Conservation (phyloP, 2,888 invertebrate species). For the Argynnis bischoffii region DNA sequence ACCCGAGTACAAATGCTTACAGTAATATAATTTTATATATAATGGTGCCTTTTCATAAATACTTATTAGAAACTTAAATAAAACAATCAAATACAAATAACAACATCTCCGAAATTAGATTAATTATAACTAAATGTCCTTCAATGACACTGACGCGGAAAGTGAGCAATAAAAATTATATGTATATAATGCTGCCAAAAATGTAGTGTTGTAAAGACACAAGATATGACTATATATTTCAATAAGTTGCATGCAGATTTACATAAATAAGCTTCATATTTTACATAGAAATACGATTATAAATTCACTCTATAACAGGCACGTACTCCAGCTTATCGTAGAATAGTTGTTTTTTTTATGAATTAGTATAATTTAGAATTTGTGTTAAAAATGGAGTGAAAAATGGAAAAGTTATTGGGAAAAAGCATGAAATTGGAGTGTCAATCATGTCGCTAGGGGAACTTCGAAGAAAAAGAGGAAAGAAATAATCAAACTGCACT, state of each 20-base stretch:
- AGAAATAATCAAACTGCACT: too few relatives aligned
- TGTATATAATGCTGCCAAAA: conserved; percentile 18
- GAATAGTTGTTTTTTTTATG: conserved; percentile 5
- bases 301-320: conserved; percentile 10
- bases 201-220: conserved; percentile 13
- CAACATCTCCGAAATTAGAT: conserved; percentile 30
- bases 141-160: conserved; percentile 48
- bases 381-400: too few relatives aligned
- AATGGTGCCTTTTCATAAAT: background rate
- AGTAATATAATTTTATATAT: background rate
- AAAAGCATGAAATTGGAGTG: too few relatives aligned
- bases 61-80: background rate
- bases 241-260: conserved; percentile 18
- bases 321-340: conserved; percentile 1
- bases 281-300: conserved; percentile 22
- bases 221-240: conserved; percentile 26
- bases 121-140: conserved; percentile 60
- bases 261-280: conserved; percentile 18
- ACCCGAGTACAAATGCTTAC: background rate
- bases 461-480: too few relatives aligned
- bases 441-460: too few relatives aligned
- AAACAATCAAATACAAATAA: conserved; percentile 1
- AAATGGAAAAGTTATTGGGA: too few relatives aligned
- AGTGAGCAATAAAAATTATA: conserved; percentile 41
- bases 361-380: background rate